phyloP scores from a whole-genome alignment of 2,113 vertebrate genomes.

The Agelaius phoeniceus region DNA sequence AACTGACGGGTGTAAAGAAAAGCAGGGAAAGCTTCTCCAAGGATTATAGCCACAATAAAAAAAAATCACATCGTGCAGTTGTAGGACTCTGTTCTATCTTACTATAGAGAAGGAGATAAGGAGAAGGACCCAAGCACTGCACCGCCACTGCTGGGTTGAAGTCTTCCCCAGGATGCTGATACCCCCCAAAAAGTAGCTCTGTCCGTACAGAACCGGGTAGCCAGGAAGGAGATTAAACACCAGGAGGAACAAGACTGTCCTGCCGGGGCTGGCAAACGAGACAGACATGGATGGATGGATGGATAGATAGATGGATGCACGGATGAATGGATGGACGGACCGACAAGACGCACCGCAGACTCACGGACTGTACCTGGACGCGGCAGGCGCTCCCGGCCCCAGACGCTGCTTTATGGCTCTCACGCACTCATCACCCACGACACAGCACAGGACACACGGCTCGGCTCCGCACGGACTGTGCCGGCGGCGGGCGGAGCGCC shows the following conservation, averaged over 20 bases:
- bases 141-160: neutral
- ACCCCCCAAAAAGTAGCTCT: neutral
- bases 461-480: fast-evolving
- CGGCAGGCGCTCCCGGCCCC: neutral
- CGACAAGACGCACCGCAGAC: neutral
- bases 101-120: neutral
- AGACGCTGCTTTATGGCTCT: neutral
- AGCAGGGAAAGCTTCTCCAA: neutral
- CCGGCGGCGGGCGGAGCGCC: neutral
- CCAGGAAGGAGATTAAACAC: neutral
- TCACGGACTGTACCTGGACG: neutral
- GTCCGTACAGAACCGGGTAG: neutral
- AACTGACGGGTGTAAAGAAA: neutral
- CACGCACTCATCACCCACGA: neutral
- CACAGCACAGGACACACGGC: fast-evolving
- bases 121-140: neutral
- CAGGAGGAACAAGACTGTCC: neutral
- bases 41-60: neutral
- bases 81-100: neutral
- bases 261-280: no score
- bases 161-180: no score
- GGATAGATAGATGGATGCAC: neutral
- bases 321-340: fast-evolving
- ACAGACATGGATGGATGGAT: neutral
- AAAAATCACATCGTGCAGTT: neutral